Conservation (phyloP, 1,140 invertebrate species). For the Saccostrea glomerata region DNA sequence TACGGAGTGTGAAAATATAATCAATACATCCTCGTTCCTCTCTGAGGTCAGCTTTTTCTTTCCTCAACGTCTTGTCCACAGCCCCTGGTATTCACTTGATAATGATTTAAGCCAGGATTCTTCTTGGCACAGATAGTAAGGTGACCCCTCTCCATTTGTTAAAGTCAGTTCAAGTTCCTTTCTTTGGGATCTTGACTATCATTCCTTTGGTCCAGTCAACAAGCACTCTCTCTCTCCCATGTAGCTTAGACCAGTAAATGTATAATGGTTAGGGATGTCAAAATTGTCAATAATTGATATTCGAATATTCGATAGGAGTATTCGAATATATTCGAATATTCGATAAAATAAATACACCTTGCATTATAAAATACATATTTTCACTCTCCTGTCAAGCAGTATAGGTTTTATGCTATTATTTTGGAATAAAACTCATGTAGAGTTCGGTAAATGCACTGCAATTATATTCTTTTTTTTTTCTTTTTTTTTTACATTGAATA, state of each 20-base stretch:
- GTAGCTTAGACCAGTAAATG: neutral
- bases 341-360: too few relatives aligned
- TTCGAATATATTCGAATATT: too few relatives aligned
- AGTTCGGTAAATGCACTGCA: too few relatives aligned
- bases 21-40: conserved; percentile 17
- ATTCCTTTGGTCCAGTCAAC: neutral
- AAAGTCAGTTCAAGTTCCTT: conserved; percentile 11
- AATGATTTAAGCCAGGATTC: conserved; percentile 16
- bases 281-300: too few relatives aligned
- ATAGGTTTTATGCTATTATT: too few relatives aligned
- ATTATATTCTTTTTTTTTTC: too few relatives aligned
- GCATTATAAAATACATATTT: too few relatives aligned
- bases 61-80: neutral
- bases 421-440: too few relatives aligned
- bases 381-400: too few relatives aligned
- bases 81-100: neutral
- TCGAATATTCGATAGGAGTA: too few relatives aligned
- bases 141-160: conserved; percentile 3
- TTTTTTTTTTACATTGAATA: too few relatives aligned
- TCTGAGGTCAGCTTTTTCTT: conserved; percentile 17
- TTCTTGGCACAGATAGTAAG: conserved; percentile 19
- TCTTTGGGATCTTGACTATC: conserved; percentile 19
- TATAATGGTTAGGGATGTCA: too few relatives aligned
- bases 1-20: conserved; percentile 34
- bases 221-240: neutral